Conservation (phyloP, 2,797 vertebrate genomes). For the Sebastes diploproa region DNA sequence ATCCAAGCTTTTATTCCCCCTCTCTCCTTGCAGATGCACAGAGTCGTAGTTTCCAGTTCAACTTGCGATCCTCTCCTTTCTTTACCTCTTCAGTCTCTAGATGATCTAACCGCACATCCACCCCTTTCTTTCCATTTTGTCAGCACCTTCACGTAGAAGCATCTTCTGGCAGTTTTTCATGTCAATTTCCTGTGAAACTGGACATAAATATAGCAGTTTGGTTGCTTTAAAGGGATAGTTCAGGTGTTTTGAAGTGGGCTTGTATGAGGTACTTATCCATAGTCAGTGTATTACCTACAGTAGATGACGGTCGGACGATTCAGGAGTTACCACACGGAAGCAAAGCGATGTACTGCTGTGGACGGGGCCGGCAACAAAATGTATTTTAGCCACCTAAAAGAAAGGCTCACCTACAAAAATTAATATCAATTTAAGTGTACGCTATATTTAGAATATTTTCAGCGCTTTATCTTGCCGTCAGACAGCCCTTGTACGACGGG, state of each 20-base stretch:
- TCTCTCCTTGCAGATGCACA: neutral
- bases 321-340: too few species aligned
- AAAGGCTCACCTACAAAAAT: neutral
- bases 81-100: neutral
- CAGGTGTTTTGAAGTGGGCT: neutral
- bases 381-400: neutral
- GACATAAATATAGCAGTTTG: neutral
- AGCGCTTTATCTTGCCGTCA: too few species aligned
- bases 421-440: rapidly evolving
- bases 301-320: too few species aligned
- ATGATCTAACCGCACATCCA: neutral
- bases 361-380: neutral
- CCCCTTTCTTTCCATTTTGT: neutral
- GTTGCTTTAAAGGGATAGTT: neutral
- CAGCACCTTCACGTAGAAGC: neutral
- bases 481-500: too few species aligned
- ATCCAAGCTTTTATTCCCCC: neutral
- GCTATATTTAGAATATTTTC: neutral
- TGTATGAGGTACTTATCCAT: neutral
- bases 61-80: neutral
- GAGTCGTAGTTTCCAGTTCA: neutral
- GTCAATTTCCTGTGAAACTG: neutral
- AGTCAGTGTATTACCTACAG: neutral
- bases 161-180: neutral
- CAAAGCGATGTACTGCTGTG: too few species aligned